These are phyloP conservation scores for Verasper variegatus DNA, from an alignment of 2,113 vertebrate species.

Conservation along the genomic window DNA sequence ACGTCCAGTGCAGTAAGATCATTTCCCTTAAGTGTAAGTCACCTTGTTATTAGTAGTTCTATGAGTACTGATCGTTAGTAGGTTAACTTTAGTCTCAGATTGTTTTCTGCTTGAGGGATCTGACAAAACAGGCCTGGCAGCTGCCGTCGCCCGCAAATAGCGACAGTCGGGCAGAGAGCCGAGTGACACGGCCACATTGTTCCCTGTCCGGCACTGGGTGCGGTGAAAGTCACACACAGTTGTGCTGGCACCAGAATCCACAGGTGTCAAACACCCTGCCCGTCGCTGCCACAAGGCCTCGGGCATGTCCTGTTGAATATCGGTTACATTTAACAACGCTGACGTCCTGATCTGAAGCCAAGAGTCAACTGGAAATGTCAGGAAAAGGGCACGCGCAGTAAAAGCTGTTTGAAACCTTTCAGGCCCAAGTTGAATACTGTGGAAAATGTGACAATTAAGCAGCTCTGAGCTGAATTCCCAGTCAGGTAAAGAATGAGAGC, in stretches of 20 bases:
- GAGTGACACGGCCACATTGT: conserved; percentile 38
- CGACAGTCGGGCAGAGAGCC: conserved; percentile 29
- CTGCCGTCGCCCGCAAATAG: conserved; percentile 74
- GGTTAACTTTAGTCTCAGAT: conserved; percentile 42
- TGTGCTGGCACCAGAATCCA: conserved; percentile 59
- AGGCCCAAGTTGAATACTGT: neutral
- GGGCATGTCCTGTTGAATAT: conserved; percentile 35
- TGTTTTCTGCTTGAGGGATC: conserved; percentile 51
- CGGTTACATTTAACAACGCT: conserved; percentile 32
- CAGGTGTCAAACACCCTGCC: conserved; percentile 61
- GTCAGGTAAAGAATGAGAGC: conserved; percentile 25
- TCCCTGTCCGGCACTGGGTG: conserved; percentile 32
- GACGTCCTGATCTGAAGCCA: conserved; percentile 27
- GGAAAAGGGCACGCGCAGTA: conserved; percentile 13
- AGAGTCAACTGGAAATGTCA: conserved; percentile 52
- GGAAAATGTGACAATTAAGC: conserved; percentile 25
- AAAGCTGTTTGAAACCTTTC: neutral
- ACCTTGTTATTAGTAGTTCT: neutral
- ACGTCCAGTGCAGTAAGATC: too few relatives aligned
- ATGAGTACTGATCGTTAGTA: neutral
- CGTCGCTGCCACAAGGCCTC: conserved; percentile 35
- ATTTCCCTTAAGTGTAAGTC: neutral
- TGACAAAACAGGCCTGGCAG: conserved; percentile 66
- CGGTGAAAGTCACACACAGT: conserved; percentile 61
- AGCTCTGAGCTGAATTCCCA: conserved; percentile 24